These are phyloP conservation scores for Seira ritae DNA, from an alignment of 2,888 invertebrate genomes.

Conservation along the genomic window DNA sequence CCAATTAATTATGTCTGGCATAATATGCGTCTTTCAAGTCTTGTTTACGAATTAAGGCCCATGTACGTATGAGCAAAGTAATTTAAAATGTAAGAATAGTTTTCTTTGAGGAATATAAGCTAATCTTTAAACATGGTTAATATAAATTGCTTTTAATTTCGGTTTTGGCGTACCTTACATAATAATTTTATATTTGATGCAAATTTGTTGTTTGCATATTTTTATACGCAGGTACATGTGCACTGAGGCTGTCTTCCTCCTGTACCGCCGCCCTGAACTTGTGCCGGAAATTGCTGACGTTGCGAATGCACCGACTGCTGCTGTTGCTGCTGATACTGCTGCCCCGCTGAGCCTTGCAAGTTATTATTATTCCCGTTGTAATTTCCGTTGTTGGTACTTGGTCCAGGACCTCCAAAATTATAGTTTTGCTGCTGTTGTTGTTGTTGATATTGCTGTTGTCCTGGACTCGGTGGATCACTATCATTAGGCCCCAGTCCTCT, in stretches of 20 bases:
- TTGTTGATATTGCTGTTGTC: conserved; percentile 50
- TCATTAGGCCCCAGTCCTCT: conserved; percentile 71
- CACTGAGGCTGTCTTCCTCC: conserved; percentile 38
- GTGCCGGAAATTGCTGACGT: conserved; percentile 43
- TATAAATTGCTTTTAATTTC: too few species aligned
- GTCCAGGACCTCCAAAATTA: not conserved
- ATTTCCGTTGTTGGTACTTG: not conserved
- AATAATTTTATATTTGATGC: too few species aligned
- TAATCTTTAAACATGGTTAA: too few species aligned
- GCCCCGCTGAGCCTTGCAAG: not conserved
- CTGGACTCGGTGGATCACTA: conserved; percentile 67
- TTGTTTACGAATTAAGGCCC: too few species aligned
- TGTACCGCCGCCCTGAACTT: conserved; percentile 31
- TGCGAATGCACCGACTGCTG: not conserved
- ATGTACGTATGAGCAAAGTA: too few species aligned
- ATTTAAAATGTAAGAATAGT: too few species aligned
- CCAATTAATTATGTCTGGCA: too few species aligned
- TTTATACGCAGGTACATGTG: conserved; percentile 60
- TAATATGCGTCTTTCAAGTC: too few species aligned
- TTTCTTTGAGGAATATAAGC: too few species aligned
- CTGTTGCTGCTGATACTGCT: conserved; percentile 17
- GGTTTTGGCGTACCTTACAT: too few species aligned
- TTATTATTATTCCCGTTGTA: not conserved
- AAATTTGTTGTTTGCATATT: too few species aligned
- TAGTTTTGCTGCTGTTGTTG: conserved; percentile 22